Evolutionary conservation across 2,113 vertebrate species (phyloP).

Genomic region (Corythoichthys intestinalis): DNA sequence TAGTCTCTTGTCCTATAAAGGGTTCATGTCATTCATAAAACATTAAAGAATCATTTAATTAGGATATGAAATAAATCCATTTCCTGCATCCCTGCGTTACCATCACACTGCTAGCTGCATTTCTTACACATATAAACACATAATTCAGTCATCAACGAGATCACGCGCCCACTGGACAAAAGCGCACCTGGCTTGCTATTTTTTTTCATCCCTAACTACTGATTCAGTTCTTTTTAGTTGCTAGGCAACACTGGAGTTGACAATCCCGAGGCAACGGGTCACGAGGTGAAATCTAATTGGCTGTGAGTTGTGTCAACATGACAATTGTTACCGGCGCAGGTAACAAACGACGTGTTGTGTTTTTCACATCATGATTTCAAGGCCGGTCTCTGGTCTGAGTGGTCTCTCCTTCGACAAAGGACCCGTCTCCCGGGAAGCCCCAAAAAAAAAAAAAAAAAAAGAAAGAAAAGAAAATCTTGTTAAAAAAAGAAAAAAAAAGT

Average conservation of each 20-base stretch:
- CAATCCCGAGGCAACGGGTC: slow-evolving; percentile 52
- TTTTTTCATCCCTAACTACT: slow-evolving; percentile 23
- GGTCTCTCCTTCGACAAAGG: too few species aligned
- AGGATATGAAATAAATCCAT: too few species aligned
- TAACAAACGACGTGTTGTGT: not conserved
- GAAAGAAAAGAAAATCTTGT: too few species aligned
- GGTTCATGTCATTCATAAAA: too few species aligned
- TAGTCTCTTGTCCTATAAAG: too few species aligned
- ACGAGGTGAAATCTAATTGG: slow-evolving; percentile 58
- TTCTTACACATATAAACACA: slow-evolving; percentile 16
- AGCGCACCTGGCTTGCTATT: slow-evolving; percentile 10
- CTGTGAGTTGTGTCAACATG: not conserved
- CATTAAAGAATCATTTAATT: too few species aligned
- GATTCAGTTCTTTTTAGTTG: slow-evolving; percentile 34
- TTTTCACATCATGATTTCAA: slow-evolving; percentile 9
- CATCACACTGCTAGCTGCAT: not conserved
- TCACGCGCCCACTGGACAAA: slow-evolving; percentile 7
- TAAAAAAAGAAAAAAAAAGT: too few species aligned
- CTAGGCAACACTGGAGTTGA: slow-evolving; percentile 17
- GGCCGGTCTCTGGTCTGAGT: slow-evolving; percentile 28
- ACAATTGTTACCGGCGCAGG: not conserved
- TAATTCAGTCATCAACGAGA: slow-evolving; percentile 17
- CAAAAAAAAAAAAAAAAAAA: not conserved
- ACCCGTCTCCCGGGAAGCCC: not conserved
- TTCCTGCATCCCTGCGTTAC: not conserved